These are phyloP conservation scores for Anas platyrhynchos DNA, from an alignment of 2,113 vertebrate species.

Conservation along the genomic window DNA sequence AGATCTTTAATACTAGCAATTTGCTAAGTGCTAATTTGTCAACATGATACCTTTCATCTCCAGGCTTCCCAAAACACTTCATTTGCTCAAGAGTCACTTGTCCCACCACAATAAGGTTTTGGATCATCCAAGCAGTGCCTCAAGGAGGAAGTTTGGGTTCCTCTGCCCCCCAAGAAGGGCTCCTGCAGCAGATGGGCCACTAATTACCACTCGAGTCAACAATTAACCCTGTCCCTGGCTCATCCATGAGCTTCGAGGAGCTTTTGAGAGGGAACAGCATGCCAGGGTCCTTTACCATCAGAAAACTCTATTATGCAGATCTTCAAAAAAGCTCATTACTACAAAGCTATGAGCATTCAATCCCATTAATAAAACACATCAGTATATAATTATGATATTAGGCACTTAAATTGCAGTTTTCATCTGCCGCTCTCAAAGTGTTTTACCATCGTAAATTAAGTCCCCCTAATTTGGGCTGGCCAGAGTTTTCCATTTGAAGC, in stretches of 20 bases:
- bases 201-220: conserved; percentile 15
- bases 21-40: conserved; percentile 55
- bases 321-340: conserved; percentile 63
- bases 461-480: background rate
- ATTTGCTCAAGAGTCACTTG: background rate
- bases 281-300: background rate
- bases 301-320: conserved; percentile 35
- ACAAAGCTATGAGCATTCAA: conserved; percentile 56
- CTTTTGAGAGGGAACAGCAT: background rate
- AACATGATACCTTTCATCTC: conserved; percentile 42
- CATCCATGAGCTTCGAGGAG: background rate
- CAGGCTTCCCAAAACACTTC: conserved; percentile 13
- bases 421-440: conserved; percentile 40
- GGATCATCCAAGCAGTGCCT: fast-evolving
- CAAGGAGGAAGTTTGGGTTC: background rate
- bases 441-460: conserved; percentile 40
- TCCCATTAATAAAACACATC: conserved; percentile 66
- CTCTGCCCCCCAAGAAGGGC: background rate
- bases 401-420: conserved; percentile 69
- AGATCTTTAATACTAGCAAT: conserved; percentile 2
- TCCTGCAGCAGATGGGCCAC: background rate
- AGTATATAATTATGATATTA: conserved; percentile 62
- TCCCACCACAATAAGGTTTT: background rate
- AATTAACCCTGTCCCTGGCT: background rate
- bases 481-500: conserved; percentile 27